Evolutionary conservation across 1,140 invertebrate genomes (phyloP), one percentile per base, ranked within the genome.

Genomic region (Macrostomum lignano): DNA sequence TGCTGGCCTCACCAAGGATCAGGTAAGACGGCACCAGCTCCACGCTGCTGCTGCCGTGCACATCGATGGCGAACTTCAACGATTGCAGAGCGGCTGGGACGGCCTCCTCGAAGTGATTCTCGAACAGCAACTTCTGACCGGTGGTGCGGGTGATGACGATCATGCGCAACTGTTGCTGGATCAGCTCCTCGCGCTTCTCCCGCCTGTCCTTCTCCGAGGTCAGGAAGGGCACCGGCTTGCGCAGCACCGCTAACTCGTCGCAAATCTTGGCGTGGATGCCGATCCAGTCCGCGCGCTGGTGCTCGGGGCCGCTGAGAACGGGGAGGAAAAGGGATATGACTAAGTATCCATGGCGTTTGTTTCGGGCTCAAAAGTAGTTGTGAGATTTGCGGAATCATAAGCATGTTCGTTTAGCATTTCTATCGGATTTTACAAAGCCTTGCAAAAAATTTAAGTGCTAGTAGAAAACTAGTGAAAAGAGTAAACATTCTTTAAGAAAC

Each of bases 261-360:
- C 56, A 59, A 39, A 58, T 55, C 40, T 57, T 52, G 33, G 56
- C 50, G 46, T 59, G 56, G 19, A 59, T 54, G 21, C 56, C 50
- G 21, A 47, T 32, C 50, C 46, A 55, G 36, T 59, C 56, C 13
- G 51, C 46, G 39, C 47, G 47, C 35, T 55, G 53, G 41, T 59
- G 56, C 34, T 58, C 55, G 9, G 44, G 39, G 38, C 47, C 45
- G 46, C 56, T 59, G 35, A 3, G 44, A 44, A n/a, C n/a, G n/a
- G n/a, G n/a, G n/a, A n/a, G n/a, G n/a, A n/a, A n/a, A 37, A n/a
- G 26, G 20, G 37, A 37, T 5, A 13, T 15, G n/a, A n/a, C n/a
- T n/a, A n/a, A n/a, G n/a, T n/a, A n/a, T n/a, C 33, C 3, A 36
- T 11, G 17, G 7, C 9, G 25, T 31, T 36, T 17, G 21, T 35